A percentile compares a stretch with the other conserved stretches of the same genome.
Evolutionary conservation across 2,113 vertebrate species (phyloP).

Genomic region (Nesogale talazaci): DNA sequence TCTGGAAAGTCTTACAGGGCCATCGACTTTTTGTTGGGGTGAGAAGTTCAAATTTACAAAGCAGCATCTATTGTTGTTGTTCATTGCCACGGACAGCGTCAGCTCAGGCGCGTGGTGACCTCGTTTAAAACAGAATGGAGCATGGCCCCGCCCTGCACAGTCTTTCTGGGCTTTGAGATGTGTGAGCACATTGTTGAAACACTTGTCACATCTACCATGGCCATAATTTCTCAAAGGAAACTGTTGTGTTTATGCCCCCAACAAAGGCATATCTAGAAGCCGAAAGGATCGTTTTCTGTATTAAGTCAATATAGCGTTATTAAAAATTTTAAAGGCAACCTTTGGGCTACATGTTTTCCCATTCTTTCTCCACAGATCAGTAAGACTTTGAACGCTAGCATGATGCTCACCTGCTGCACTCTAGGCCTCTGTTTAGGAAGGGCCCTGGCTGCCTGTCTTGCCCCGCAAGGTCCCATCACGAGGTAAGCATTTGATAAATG

Average conservation of each 20-base stretch:
- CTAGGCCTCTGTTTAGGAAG: background rate
- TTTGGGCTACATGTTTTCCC: background rate
- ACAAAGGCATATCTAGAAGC: background rate
- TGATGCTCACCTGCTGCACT: background rate
- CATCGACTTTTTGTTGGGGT: constrained; percentile 19
- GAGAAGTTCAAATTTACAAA: constrained; percentile 48
- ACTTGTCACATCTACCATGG: background rate
- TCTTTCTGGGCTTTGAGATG: background rate
- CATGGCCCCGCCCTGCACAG: background rate
- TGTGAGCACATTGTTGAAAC: background rate
- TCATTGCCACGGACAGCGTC: background rate
- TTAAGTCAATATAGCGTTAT: constrained; percentile 27
- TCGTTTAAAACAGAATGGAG: background rate
- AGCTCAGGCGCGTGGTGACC: background rate
- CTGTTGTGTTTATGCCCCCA: constrained; percentile 3
- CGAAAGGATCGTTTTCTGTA: background rate
- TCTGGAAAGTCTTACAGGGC: background rate
- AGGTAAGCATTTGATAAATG: constrained; percentile 68
- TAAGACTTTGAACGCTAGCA: constrained; percentile 3
- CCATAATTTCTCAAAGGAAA: constrained; percentile 50
- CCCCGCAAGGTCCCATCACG: constrained; percentile 39
- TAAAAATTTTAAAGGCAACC: background rate
- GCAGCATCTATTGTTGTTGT: background rate
- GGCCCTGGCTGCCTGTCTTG: background rate
- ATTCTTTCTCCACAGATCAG: constrained; percentile 8